These are phyloP conservation scores for Bombus difficillimus DNA, from an alignment of 1,140 invertebrate genomes.

Conservation along the genomic window DNA sequence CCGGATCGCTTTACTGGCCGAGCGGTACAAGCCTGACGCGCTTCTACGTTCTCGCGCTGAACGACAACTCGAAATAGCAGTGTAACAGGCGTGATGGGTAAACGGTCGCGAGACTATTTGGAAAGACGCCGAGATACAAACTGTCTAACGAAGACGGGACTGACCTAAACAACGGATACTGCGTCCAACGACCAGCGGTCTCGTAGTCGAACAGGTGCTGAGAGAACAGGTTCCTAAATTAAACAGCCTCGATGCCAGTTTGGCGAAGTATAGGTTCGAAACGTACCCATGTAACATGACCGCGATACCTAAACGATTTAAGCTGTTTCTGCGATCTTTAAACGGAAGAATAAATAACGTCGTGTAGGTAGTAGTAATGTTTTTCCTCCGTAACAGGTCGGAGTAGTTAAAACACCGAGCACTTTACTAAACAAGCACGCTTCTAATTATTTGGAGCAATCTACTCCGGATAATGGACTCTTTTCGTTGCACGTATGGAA, in stretches of 20 bases:
- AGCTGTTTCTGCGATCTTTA: too few relatives aligned
- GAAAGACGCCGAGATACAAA: slow-evolving; percentile 55
- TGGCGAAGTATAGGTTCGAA: too few relatives aligned
- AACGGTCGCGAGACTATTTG: slow-evolving; percentile 57
- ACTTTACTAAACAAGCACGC: not conserved
- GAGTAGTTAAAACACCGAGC: not conserved
- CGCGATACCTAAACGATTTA: too few relatives aligned
- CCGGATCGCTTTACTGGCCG: slow-evolving; percentile 48
- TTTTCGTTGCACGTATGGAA: not conserved
- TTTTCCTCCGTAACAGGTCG: not conserved
- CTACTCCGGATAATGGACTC: slow-evolving; percentile 7
- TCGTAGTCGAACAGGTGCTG: slow-evolving; percentile 26
- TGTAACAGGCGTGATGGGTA: slow-evolving; percentile 41
- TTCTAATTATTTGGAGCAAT: slow-evolving; percentile 22
- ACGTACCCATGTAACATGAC: too few relatives aligned
- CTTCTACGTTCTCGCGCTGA: slow-evolving; percentile 19
- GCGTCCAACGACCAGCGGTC: not conserved
- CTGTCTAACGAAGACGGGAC: slow-evolving; percentile 9
- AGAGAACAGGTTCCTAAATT: slow-evolving; percentile 5
- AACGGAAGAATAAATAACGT: not conserved
- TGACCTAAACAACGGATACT: slow-evolving; percentile 46
- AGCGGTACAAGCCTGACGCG: slow-evolving; percentile 27
- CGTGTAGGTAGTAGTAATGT: not conserved
- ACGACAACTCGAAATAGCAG: slow-evolving; percentile 58
- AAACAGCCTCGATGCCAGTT: not conserved